Base-by-base conservation (phyloP, 1,140 invertebrate genomes). In the Hestina assimilis region DNA sequence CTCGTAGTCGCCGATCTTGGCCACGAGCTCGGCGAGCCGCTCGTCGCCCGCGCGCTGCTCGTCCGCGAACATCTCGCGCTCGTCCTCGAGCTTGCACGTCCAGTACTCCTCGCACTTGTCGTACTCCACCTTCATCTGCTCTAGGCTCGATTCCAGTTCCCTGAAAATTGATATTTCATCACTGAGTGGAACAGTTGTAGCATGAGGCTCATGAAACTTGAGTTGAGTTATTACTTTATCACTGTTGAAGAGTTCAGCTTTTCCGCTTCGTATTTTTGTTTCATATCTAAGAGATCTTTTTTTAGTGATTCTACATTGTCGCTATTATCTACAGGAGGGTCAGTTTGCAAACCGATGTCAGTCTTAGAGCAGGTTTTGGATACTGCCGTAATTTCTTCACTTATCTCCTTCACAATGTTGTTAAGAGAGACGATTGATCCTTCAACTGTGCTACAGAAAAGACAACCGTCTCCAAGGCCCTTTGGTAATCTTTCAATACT, bases 71-170 rank as follows among this genome's bases (percentile, higher is more conserved):
- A 93, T 80, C 58, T 92, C 91, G 26, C 95, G 89, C 77, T 96
- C 95, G 54, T 95, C 95, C 35, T 94, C 92, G 21, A 96, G 79
- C 83, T 96, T 96, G 4, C 75, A 79, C 12, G 92, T 89, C 95
- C 95, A 96, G 81, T 96, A 96, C 72, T 96, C 95, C 79, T 96
- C 95, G 70, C 94, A 95, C 58, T 93, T 92, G 63, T 96, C 95
- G 70, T 95, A 96, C 64, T 96, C 95, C 11, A 90, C 84, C 65
- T 91, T 92, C 69, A 96, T 80, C 62, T 93, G 86, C 75, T 96
- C 94, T 19, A 96, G 74, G 69, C 93, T 94, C 14, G 86, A 84
- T 77, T 96, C 94, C 9, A 95, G 81, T 20, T 94, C 93, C 15
- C 89, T 89, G 68, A 26, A 65, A 64, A 42, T 23, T 11, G 6